These are phyloP conservation scores for Dicyrtoma fusca DNA, from an alignment of 2,888 invertebrate genomes.

Conservation along the genomic window DNA sequence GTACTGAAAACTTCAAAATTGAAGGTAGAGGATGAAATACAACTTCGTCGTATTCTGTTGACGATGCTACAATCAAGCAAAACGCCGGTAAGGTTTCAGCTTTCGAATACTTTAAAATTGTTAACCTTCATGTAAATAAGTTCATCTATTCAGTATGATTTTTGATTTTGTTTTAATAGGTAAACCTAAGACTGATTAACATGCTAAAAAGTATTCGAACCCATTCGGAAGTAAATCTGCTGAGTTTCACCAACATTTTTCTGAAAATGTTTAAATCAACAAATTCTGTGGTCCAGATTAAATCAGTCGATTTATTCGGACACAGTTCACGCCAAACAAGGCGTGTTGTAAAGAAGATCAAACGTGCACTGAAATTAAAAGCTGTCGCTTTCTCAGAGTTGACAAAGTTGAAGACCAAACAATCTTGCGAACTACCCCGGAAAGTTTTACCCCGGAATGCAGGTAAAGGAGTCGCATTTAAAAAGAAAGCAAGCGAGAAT, in stretches of 20 bases:
- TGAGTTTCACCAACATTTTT: constrained; percentile 20
- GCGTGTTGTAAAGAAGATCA: neutral
- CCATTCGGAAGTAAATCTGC: neutral
- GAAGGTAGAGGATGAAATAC: neutral
- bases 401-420: no score
- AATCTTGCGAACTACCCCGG: no score
- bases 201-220: neutral
- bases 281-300: constrained; percentile 6
- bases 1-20: neutral
- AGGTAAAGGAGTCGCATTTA: no score
- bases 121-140: no score
- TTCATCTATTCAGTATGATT: no score
- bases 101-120: no score
- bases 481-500: no score
- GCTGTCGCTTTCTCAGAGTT: no score
- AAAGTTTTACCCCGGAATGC: no score
- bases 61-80: neutral
- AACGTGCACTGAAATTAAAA: no score
- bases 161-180: constrained; percentile 24
- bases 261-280: constrained; percentile 21
- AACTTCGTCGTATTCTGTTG: neutral
- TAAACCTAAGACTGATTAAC: constrained; percentile 10
- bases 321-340: neutral
- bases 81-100: neutral
- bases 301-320: constrained; percentile 8